These are phyloP conservation scores for Agrenia bidenticulata DNA, from an alignment of 2,888 invertebrate genomes.

Conservation along the genomic window DNA sequence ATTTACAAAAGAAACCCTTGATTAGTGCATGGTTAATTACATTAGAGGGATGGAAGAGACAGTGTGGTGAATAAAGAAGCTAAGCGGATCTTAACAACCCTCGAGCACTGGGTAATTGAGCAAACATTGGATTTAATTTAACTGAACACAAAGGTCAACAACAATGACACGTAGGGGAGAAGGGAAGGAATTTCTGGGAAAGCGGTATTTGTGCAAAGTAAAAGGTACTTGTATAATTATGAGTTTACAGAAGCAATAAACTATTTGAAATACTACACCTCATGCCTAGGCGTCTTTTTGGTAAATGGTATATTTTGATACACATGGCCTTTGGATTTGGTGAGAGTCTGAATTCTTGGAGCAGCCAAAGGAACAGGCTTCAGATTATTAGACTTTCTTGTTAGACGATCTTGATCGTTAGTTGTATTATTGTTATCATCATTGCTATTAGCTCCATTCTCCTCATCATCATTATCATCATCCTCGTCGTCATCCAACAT, in stretches of 20 bases:
- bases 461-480: constrained; percentile 32
- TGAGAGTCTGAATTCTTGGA: constrained; percentile 51
- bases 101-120: not conserved
- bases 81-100: not conserved
- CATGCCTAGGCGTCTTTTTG: constrained; percentile 56
- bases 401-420: constrained; percentile 39
- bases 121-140: not conserved
- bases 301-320: constrained; percentile 62
- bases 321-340: constrained; percentile 56
- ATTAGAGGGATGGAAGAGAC: not conserved
- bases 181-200: not conserved
- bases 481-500: constrained; percentile 37
- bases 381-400: constrained; percentile 17
- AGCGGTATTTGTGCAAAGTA: not conserved
- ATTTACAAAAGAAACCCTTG: constrained; percentile 42
- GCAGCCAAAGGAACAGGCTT: constrained; percentile 47
- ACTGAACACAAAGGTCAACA: too few relatives aligned
- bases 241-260: not conserved
- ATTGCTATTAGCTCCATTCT: constrained; percentile 23
- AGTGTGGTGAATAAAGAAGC: constrained; percentile 5
- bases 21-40: constrained; percentile 32
- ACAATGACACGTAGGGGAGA: too few relatives aligned
- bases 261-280: constrained; percentile 41
- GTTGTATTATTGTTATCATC: constrained; percentile 41
- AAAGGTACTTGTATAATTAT: not conserved